Percentiles rank a stretch among this genome's conserved stretches.
Conservation (phyloP, 2,888 invertebrate genomes). For the Oxyscelio sp. region DNA sequence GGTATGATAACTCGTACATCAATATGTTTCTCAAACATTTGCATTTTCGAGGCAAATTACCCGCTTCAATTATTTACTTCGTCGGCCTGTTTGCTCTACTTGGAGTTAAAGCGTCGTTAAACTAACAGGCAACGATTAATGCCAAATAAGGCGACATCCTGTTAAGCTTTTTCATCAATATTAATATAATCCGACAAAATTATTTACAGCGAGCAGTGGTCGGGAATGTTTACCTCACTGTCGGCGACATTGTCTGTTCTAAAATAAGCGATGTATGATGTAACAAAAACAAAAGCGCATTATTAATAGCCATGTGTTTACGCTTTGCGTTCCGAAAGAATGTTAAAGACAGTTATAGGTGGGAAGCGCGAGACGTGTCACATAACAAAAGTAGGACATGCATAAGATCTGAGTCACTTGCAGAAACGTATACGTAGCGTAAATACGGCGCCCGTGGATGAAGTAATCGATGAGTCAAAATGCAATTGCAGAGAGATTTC, state of each 20-base stretch:
- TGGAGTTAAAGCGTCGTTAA: too few relatives aligned
- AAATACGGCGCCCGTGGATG: constrained; percentile 39
- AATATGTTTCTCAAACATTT: too few relatives aligned
- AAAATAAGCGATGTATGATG: constrained; percentile 51
- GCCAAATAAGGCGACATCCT: constrained; percentile 37
- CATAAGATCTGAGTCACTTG: constrained; percentile 62
- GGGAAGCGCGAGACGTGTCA: constrained; percentile 56
- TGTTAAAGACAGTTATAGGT: constrained; percentile 43
- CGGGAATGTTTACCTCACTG: background rate
- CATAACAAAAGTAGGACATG: constrained; percentile 61
- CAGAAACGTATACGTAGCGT: constrained; percentile 40
- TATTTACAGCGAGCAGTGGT: background rate
- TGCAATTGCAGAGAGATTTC: background rate
- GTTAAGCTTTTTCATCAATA: constrained; percentile 31
- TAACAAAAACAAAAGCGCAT: constrained; percentile 59
- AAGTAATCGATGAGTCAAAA: constrained; percentile 57
- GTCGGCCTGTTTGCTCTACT: too few relatives aligned
- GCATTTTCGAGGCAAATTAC: too few relatives aligned
- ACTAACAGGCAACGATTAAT: background rate
- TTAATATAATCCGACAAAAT: constrained; percentile 19
- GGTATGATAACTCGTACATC: too few relatives aligned
- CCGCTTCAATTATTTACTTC: too few relatives aligned
- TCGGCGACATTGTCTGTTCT: constrained; percentile 41
- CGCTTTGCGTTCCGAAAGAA: constrained; percentile 46
- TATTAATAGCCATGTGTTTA: constrained; percentile 67